Conservation (phyloP, 2,797 vertebrate species). For the Rhadinocentrus ornatus region DNA sequence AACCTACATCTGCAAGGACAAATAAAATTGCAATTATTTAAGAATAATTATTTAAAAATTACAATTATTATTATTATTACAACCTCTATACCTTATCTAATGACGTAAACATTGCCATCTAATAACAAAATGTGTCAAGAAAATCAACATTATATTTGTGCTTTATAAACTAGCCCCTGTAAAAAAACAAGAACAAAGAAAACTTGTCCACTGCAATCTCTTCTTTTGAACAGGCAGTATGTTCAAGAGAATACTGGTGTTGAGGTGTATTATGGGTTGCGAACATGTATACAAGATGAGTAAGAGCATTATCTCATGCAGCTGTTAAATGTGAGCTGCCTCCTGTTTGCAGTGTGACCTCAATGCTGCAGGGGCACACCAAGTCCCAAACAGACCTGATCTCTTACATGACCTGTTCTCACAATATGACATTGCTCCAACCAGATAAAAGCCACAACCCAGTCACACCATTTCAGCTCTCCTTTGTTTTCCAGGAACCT, state of each 20-base stretch:
- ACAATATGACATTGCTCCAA: background rate
- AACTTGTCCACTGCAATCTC: background rate
- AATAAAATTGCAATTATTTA: too few relatives aligned
- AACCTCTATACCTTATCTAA: background rate
- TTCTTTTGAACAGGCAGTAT: background rate
- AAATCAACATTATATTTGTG: background rate
- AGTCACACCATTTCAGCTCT: slow-evolving; percentile 7
- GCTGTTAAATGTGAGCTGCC: background rate
- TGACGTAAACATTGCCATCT: background rate
- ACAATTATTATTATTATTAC: too few relatives aligned
- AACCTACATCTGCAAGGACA: too few relatives aligned
- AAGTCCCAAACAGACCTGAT: slow-evolving; percentile 23
- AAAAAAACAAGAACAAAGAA: background rate
- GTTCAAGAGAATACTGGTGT: background rate
- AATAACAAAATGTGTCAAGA: background rate
- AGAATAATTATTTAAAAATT: too few relatives aligned
- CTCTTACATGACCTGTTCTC: slow-evolving; percentile 23
- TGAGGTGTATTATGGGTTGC: background rate
- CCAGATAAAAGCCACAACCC: background rate
- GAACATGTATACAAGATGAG: background rate
- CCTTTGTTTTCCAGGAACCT: slow-evolving; percentile 4
- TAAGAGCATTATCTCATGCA: background rate
- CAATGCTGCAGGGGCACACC: background rate
- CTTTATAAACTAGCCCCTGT: background rate
- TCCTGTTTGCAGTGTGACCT: background rate